phyloP scores from a whole-genome alignment of 2,888 invertebrate species.

The Stenoptilia bipunctidactyla region DNA sequence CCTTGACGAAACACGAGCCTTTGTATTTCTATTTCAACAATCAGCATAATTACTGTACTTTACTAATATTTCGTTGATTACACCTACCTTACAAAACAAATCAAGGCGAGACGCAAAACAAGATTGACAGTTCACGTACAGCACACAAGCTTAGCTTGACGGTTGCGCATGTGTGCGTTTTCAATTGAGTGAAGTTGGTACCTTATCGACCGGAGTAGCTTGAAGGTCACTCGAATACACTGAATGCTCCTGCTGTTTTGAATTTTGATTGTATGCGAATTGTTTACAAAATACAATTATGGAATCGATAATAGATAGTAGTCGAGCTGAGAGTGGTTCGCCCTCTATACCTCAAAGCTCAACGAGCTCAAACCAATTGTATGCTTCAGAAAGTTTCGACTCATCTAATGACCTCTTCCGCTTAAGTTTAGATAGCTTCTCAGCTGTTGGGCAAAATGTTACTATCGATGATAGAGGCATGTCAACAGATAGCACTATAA shows the following conservation, averaged over 20 bases:
- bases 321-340: slow-evolving; percentile 19
- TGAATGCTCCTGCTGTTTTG: too few species aligned
- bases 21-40: too few species aligned
- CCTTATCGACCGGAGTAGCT: slow-evolving; percentile 46
- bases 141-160: slow-evolving; percentile 27
- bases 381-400: slow-evolving; percentile 39
- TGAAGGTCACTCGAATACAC: too few species aligned
- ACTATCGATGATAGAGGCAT: slow-evolving; percentile 35
- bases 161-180: slow-evolving; percentile 46
- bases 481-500: slow-evolving; percentile 29
- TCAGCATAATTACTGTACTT: too few species aligned
- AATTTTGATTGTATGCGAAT: slow-evolving; percentile 27
- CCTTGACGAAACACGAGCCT: too few species aligned
- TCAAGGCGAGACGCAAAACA: slow-evolving; percentile 42
- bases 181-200: slow-evolving; percentile 47
- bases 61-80: slow-evolving; percentile 8
- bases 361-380: slow-evolving; percentile 41
- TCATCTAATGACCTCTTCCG: slow-evolving; percentile 54
- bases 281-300: slow-evolving; percentile 49
- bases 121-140: slow-evolving; percentile 58
- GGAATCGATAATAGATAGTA: slow-evolving; percentile 16
- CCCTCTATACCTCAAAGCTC: slow-evolving; percentile 20
- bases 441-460: slow-evolving; percentile 54
- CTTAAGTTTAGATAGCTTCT: slow-evolving; percentile 46
- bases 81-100: slow-evolving; percentile 12